phyloP scores from a whole-genome alignment of 2,113 vertebrate genomes.

The Paedocypris sp. region DNA sequence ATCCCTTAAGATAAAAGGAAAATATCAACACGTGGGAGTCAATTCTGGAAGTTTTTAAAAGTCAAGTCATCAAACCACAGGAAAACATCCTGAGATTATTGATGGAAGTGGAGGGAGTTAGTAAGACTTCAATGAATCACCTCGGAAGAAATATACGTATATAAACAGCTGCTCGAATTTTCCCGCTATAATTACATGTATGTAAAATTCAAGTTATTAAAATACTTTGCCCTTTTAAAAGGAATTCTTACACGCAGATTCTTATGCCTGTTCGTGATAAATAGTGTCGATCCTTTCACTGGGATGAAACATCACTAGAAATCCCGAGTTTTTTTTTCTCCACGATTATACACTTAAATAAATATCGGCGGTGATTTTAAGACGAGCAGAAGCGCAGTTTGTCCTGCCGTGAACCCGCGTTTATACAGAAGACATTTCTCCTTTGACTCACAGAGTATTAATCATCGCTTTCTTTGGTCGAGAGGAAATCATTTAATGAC shows the following conservation, averaged over 20 bases:
- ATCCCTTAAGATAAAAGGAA: conserved; percentile 44
- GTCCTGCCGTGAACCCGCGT: not conserved
- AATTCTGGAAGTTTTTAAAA: conserved; percentile 23
- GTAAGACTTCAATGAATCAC: not conserved
- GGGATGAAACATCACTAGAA: too few species aligned
- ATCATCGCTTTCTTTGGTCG: conserved; percentile 28
- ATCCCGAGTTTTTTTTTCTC: too few species aligned
- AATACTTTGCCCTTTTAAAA: too few species aligned
- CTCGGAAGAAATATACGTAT: not conserved
- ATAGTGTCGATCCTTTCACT: too few species aligned
- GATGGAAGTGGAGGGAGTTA: conserved; percentile 6
- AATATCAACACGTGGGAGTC: conserved; percentile 37
- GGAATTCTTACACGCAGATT: too few species aligned
- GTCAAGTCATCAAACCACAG: conserved; percentile 28
- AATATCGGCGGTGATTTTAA: not conserved
- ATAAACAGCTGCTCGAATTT: too few species aligned
- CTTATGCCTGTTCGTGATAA: too few species aligned
- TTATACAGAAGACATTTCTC: conserved; percentile 29
- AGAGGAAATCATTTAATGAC: conserved; percentile 30
- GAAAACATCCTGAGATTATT: conserved; percentile 8
- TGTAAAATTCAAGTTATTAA: too few species aligned
- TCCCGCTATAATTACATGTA: too few species aligned
- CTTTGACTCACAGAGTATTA: conserved; percentile 47
- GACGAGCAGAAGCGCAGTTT: not conserved
- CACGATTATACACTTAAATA: too few species aligned